Evolutionary conservation across 1,140 invertebrate species (phyloP), one percentile per base, ranked within the genome.

Genomic region (Helicoverpa armigera): DNA sequence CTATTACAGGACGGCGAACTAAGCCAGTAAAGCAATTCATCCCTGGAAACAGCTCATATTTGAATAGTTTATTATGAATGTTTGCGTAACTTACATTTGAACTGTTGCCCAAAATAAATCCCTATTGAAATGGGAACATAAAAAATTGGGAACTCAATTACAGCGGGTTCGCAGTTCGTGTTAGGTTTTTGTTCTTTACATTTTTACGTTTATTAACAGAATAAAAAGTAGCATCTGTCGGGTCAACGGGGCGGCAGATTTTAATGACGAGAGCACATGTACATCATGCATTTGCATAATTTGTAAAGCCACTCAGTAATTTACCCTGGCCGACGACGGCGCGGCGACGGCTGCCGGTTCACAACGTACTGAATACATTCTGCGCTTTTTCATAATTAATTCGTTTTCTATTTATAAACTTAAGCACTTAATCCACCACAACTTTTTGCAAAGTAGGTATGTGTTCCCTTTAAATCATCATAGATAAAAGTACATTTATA

Each of bases 191-290:
- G 58, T 65, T 81, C 10, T 77, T 60, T 23, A 58, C 29, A 70
- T 76, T 78, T 82, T 63, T 31, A 70, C 53, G 79, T 74, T 78
- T 76, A 83, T 80, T 70, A 84, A 80, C 56, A 61, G 14, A 72
- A 50, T 56, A 77, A 80, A 79, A 80, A 63, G 53, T 77, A 74
- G n/a, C 53, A 43, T 58, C 56, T 80, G 23, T 78, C 18, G 48
- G 79, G 79, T 83, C 86, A 86, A 81, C 85, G 35, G 60, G 79
- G 82, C 88, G 85, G 83, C 82, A 88, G 82, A 85, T 87, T 87
- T 90, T 91, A 92, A 91, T 89, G 84, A 87, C 58, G 76, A 69
- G 65, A 80, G 53, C 81, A 84, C 82, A 82, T 87, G 82, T 82
- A 56, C 77, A 53, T 29, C 53, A 65, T 83, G 75, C 80, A 87